Conservation (phyloP, 1,140 invertebrate species). For the Archegozetes longisetosus region DNA sequence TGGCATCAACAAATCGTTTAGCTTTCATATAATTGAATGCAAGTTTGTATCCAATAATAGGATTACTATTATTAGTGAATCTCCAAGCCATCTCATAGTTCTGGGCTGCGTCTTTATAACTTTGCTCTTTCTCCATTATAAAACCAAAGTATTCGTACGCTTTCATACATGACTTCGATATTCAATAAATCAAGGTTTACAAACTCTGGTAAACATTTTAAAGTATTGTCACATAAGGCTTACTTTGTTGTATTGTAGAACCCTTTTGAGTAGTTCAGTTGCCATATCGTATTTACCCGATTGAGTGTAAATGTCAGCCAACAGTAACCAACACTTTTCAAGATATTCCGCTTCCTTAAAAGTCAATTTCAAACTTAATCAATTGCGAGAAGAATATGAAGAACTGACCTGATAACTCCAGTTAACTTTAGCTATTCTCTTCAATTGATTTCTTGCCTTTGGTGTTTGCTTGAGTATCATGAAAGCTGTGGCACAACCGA, state of each 20-base stretch:
- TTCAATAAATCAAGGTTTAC: constrained; percentile 6
- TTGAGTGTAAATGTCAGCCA: constrained; percentile 80
- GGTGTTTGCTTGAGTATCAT: constrained; percentile 75
- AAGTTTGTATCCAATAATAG: constrained; percentile 71
- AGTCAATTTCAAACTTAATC: not conserved
- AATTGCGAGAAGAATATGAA: not conserved
- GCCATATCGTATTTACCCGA: constrained; percentile 70
- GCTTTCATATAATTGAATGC: constrained; percentile 81
- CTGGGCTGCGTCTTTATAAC: constrained; percentile 63
- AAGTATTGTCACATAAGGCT: constrained; percentile 3
- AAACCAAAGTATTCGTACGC: constrained; percentile 76
- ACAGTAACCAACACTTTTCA: constrained; percentile 79
- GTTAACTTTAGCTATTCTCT: constrained; percentile 61
- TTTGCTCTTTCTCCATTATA: constrained; percentile 80
- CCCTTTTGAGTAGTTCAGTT: constrained; percentile 56
- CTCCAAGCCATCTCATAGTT: constrained; percentile 75
- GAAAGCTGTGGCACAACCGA: constrained; percentile 66
- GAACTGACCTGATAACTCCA: constrained; percentile 61
- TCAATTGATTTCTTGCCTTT: constrained; percentile 76
- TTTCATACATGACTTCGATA: constrained; percentile 56
- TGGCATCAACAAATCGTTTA: constrained; percentile 69
- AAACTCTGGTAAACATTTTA: constrained; percentile 2
- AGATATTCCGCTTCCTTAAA: constrained; percentile 72
- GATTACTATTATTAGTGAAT: constrained; percentile 56
- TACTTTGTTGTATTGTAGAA: constrained; percentile 68